Evolutionary conservation across 1,140 invertebrate genomes (phyloP), one percentile per base, ranked within the genome.

Genomic region (Schlechtendalia chinensis): DNA sequence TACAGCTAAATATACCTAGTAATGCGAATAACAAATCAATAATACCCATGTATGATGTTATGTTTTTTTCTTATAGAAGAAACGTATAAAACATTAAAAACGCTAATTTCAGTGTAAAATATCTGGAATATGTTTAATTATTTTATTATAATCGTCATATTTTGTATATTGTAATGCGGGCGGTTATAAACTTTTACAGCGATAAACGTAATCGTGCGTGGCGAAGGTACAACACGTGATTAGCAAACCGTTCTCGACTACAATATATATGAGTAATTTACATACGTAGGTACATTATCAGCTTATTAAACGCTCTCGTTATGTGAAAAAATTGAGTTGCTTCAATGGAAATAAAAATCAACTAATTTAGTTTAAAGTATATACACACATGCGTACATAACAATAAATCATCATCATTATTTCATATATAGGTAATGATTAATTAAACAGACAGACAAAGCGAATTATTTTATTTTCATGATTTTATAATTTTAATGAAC

Each of bases 161-260:
- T 58, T 16, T 11, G n/a, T 22, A 22, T 3, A 58, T 11, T 16
- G 24, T 47, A 47, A 69, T 67, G 19, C 16, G 1, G 12, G 16
- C n/a, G 12, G 19, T 47, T 24, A 67, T 39, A 39, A 39, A 39
- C 32, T 39, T 67, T 67, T 45, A 69, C n/a, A 17, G 6, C 16
- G 6, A 24, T 27, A 50, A 69, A 11, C 47, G 67, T 59, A 59
- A 59, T 59, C 56, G 10, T 10, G 56, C n/a, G 32, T 39, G 22
- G 22, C 22, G 24, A 69, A 69, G 14, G 39, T 69, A 27, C 67
- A 69, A 27, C 67, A 69, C 22, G 67, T 69, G 67, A 50, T 69
- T 50, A 16, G 22, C 22, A 69, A 24, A 50, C 22, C 8, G 50
- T 50, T 69, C n/a, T n/a, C 1, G 27, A 69, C 12, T 47, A 69